These are phyloP conservation scores for Drosophila pegasa DNA, from an alignment of 2,888 invertebrate species.

Conservation along the genomic window DNA sequence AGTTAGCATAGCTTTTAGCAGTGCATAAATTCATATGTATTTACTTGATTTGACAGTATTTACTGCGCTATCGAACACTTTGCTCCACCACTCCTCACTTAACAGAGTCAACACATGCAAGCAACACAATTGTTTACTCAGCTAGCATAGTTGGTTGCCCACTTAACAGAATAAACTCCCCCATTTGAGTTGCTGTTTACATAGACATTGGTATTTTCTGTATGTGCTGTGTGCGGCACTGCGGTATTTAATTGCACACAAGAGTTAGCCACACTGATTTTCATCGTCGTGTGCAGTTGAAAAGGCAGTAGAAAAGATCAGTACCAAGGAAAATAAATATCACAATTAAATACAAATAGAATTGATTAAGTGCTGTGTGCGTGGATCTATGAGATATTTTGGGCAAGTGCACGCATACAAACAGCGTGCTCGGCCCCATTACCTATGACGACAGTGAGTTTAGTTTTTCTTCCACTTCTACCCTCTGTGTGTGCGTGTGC, in stretches of 20 bases:
- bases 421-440: constrained; percentile 59
- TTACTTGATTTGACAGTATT: neutral
- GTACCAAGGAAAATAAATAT: constrained; percentile 57
- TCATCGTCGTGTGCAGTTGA: constrained; percentile 61
- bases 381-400: constrained; percentile 51
- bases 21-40: neutral
- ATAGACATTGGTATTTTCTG: constrained; percentile 40
- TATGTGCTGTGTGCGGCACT: constrained; percentile 35
- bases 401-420: constrained; percentile 52
- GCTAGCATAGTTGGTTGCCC: neutral
- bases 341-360: constrained; percentile 45
- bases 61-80: neutral
- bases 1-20: no score
- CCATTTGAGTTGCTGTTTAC: constrained; percentile 1
- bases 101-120: neutral
- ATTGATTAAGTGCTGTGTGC: constrained; percentile 61
- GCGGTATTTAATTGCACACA: constrained; percentile 32
- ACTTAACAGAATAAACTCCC: constrained; percentile 14
- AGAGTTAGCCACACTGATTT: constrained; percentile 48
- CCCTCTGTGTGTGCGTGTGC: constrained; percentile 54
- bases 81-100: neutral
- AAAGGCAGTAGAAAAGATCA: constrained; percentile 70
- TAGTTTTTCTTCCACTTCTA: constrained; percentile 56
- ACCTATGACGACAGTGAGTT: constrained; percentile 78
- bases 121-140: neutral